Base-by-base conservation (phyloP, 2,797 vertebrate species). In the Sebastes vulpes region DNA sequence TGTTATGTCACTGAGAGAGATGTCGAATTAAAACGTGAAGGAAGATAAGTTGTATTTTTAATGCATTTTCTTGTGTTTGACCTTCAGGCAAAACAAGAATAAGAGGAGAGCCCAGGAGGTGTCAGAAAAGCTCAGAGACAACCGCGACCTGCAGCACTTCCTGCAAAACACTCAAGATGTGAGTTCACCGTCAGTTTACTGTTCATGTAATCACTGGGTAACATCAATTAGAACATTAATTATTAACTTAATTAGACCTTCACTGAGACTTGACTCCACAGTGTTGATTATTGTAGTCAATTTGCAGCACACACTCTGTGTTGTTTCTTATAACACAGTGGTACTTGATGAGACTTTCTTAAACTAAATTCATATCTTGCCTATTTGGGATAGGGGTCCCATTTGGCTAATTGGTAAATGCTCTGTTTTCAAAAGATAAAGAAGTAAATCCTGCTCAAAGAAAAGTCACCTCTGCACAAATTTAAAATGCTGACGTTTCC, bases 121-220 rank as follows among this genome's bases (percentile, higher is more conserved):
- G 9, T 94, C 94, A 0, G 89, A 87, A 26, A 96, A 97, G 81
- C 96, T 99, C 63, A 93, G 89, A 86, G 97, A 99, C 92, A 99
- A 99, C 94, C 95, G 97, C 0, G 97, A 97, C 79, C 96, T 99
- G 59, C 98, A 98, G 90, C 96, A 97, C 86, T 99, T 99, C 92
- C 94, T 99, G 74, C 98, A 99, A 90, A 98, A 97, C 92, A 97
- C 98, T 74, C 97, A 97, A 58, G 98, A 99, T 96, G 99, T 99
- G 84, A 95, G 96, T 95, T 83, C 72, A 79, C 7, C 25, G 2
- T 35, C 64, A 32, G 38, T 74, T 88, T 73, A 73, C 26, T 48
- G 57, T 50, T 77, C 23, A 61, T 31, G 21, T 38, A 48, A 29
- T 76, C 26, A 3, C 20, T 20, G 8, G 3, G 25, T n/a, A 28